These are phyloP conservation scores for Flexamia atlantica DNA, from an alignment of 2,888 invertebrate genomes.

Conservation along the genomic window DNA sequence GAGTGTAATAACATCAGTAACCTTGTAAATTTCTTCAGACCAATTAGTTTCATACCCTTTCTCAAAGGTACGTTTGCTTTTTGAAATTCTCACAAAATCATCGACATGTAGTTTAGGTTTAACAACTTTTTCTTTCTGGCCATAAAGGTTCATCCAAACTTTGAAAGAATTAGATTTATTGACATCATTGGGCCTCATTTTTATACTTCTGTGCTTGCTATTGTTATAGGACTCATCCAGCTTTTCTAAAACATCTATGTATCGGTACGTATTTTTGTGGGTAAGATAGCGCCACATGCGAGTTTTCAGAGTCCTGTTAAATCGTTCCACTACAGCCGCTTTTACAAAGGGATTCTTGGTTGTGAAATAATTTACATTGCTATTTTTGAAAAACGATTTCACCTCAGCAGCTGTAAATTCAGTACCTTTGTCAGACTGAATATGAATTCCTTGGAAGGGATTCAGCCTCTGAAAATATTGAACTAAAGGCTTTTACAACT, in stretches of 20 bases:
- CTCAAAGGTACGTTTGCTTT: conserved; percentile 66
- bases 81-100: conserved; percentile 62
- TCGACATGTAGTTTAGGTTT: conserved; percentile 59
- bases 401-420: conserved; percentile 68
- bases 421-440: conserved; percentile 70
- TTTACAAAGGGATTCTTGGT: conserved; percentile 70
- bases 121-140: conserved; percentile 32
- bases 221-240: conserved; percentile 70
- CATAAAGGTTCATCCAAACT: conserved; percentile 3
- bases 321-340: conserved; percentile 71
- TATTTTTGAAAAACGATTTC: conserved; percentile 57
- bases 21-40: conserved; percentile 70
- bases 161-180: not conserved
- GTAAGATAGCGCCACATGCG: conserved; percentile 71
- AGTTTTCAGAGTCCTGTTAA: conserved; percentile 71
- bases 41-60: conserved; percentile 68
- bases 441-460: conserved; percentile 14
- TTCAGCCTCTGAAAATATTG: conserved; percentile 43
- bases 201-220: not conserved
- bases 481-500: conserved; percentile 66
- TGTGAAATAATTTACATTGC: conserved; percentile 69
- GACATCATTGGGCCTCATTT: not conserved
- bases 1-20: conserved; percentile 66
- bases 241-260: conserved; percentile 69
- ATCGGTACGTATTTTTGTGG: conserved; percentile 68